Conservation (phyloP, 1,140 invertebrate species). For the Venturia canescens region DNA sequence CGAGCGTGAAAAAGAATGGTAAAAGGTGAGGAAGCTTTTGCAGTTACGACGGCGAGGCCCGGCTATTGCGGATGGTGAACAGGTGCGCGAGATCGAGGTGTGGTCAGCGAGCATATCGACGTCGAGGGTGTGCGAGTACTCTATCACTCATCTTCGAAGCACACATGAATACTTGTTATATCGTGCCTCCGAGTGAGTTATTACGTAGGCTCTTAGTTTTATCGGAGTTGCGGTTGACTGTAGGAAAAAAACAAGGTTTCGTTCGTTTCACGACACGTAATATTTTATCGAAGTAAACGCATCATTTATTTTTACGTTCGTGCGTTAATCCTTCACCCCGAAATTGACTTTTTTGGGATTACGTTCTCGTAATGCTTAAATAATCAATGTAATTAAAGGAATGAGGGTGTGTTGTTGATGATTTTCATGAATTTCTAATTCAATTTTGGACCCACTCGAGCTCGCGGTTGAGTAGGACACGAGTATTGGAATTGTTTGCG, state of each 20-base stretch:
- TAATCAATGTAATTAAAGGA: too few species aligned
- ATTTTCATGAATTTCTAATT: too few species aligned
- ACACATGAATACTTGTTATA: conserved; percentile 1
- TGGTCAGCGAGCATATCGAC: conserved; percentile 15
- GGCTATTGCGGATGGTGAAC: conserved; percentile 15
- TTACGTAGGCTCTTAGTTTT: conserved; percentile 1
- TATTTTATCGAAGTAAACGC: neutral
- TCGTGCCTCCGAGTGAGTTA: conserved; percentile 10
- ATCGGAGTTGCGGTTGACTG: too few species aligned
- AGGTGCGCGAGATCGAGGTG: conserved; percentile 32
- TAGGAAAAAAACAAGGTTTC: neutral
- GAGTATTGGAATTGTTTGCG: too few species aligned
- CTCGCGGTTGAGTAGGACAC: too few species aligned
- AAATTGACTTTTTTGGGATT: too few species aligned
- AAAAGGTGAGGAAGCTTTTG: neutral
- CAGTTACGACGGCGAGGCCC: neutral
- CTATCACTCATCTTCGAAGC: conserved; percentile 20
- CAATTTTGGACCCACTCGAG: too few species aligned
- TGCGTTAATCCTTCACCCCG: neutral
- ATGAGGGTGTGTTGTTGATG: too few species aligned
- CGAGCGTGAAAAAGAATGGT: neutral
- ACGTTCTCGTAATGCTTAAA: too few species aligned
- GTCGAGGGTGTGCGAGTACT: conserved; percentile 29
- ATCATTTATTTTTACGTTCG: neutral
- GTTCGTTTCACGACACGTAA: neutral